Base-by-base conservation (phyloP, 1,140 invertebrate genomes). In the Mya arenaria region DNA sequence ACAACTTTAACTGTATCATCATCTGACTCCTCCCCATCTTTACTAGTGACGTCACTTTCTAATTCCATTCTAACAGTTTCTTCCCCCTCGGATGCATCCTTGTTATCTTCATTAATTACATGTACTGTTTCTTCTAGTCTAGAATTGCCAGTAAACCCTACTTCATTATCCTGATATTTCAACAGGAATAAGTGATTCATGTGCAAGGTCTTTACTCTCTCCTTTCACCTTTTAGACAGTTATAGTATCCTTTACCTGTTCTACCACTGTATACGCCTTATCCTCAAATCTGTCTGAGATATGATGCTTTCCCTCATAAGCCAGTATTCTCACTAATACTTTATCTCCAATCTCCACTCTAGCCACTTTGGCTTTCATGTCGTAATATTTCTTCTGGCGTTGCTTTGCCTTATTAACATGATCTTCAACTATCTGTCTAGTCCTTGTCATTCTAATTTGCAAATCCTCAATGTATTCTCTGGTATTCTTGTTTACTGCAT, bases 141-240 rank as follows among this genome's bases (percentile, higher is more conserved):
- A n/a, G n/a, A n/a, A n/a, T n/a, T n/a, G n/a, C n/a, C n/a, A n/a
- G n/a, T n/a, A n/a, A n/a, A n/a, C n/a, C n/a, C n/a, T n/a, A n/a
- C n/a, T n/a, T n/a, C n/a, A n/a, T n/a, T n/a, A n/a, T n/a, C n/a
- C n/a, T n/a, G n/a, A n/a, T n/a, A n/a, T n/a, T n/a, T n/a, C n/a
- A n/a, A n/a, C n/a, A n/a, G n/a, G n/a, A n/a, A n/a, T n/a, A 80
- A 30, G 60, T 80, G 77, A 44, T 80, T 71, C 36, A 63, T 58
- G 39, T 80, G 77, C n/a, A 71, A 34, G 4, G 63, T 80, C 25
- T 41, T 79, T n/a, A 44, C 37, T 15, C n/a, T n/a, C n/a, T 37
- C 44, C 34, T 75, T 23, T 75, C 2, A 83, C 30, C 13, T 65
- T 44, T 19, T 62, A 83, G 6, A 77, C 81, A 34, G 81, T 71